phyloP scores from a whole-genome alignment of 1,140 invertebrate species.

The Heliconius himera region DNA sequence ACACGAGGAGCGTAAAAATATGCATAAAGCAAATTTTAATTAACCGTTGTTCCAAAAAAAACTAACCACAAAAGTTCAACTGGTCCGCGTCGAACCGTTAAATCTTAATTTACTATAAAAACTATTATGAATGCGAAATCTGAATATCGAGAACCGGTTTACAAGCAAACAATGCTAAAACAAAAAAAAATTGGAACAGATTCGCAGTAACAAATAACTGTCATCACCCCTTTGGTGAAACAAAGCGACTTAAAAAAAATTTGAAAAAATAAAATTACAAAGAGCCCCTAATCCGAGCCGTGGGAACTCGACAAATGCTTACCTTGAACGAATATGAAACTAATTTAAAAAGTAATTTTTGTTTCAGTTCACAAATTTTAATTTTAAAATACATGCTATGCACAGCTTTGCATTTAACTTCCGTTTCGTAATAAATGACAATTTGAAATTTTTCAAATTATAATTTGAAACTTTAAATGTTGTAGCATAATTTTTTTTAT shows the following conservation, averaged over 20 bases:
- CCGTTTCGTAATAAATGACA: constrained; percentile 26
- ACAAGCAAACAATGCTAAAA: constrained; percentile 68
- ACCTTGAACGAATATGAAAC: constrained; percentile 77
- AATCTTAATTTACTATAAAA: constrained; percentile 71
- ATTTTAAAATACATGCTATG: constrained; percentile 57
- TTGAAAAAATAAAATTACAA: constrained; percentile 76
- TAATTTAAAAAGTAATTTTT: constrained; percentile 81
- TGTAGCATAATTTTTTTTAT: neutral
- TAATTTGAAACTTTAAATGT: neutral
- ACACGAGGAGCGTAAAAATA: constrained; percentile 51
- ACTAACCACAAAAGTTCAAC: constrained; percentile 72
- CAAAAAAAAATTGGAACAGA: constrained; percentile 76
- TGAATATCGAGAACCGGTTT: constrained; percentile 75
- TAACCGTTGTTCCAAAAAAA: constrained; percentile 67
- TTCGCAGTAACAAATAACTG: constrained; percentile 79
- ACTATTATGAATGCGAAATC: constrained; percentile 69
- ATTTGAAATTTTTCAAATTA: constrained; percentile 9
- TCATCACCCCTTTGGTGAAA: constrained; percentile 81
- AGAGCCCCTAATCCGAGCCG: constrained; percentile 76
- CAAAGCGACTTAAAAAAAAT: constrained; percentile 71
- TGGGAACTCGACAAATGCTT: constrained; percentile 77
- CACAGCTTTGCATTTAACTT: constrained; percentile 37
- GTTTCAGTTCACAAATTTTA: constrained; percentile 71
- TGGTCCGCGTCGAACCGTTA: constrained; percentile 71
- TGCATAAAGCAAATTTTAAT: constrained; percentile 79